Conservation (phyloP, 35 echinoderm and acorn worm species). For the Lytechinus variegatus region DNA sequence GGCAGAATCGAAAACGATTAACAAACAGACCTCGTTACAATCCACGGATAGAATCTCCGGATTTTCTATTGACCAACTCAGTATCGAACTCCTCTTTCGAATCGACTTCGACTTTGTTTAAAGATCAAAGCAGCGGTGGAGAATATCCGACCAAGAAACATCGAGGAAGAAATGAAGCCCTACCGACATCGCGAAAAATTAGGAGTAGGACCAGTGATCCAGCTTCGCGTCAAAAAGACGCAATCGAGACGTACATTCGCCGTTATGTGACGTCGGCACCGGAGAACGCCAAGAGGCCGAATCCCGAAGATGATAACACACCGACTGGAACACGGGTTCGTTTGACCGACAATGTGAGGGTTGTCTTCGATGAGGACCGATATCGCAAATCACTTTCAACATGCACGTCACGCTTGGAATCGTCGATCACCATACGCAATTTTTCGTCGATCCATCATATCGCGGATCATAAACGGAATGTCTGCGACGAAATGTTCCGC, state of each 20-base stretch:
- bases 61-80: constrained; percentile 29
- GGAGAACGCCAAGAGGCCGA: background rate
- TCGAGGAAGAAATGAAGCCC: background rate
- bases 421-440: background rate
- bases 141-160: background rate
- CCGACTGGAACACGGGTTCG: background rate
- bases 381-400: background rate
- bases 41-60: constrained; percentile 6
- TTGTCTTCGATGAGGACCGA: constrained; percentile 8
- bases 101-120: background rate
- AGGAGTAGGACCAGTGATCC: background rate
- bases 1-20: constrained; percentile 11
- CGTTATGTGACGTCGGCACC: constrained; percentile 34
- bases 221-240: constrained; percentile 7
- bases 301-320: background rate
- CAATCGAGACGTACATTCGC: background rate
- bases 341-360: constrained; percentile 16
- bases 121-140: background rate
- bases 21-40: constrained; percentile 46
- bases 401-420: background rate
- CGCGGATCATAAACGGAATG: background rate
- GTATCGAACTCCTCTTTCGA: background rate
- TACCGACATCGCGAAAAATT: background rate
- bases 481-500: background rate
- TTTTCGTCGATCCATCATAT: constrained; percentile 47